A percentile compares a stretch with the other conserved stretches of the same genome.
These are phyloP conservation scores for Coregonus clupeaformis DNA, from an alignment of 2,113 vertebrate genomes.

Conservation along the genomic window DNA sequence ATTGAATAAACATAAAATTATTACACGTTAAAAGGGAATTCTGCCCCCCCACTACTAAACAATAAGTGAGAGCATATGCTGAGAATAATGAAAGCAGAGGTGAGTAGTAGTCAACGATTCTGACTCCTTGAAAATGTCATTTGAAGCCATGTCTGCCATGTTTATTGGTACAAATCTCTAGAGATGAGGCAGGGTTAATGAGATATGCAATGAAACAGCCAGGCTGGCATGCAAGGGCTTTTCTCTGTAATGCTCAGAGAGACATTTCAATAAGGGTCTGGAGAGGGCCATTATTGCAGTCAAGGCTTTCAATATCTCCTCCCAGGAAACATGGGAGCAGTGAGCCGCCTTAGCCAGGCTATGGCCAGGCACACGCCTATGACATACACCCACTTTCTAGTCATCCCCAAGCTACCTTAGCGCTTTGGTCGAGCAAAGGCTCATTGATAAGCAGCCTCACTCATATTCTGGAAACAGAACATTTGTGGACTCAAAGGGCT, in stretches of 20 bases:
- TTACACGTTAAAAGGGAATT: too few relatives aligned
- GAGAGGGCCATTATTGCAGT: constrained; percentile 69
- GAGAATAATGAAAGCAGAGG: too few relatives aligned
- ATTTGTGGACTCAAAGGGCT: background rate
- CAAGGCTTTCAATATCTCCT: constrained; percentile 72
- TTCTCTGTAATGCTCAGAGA: constrained; percentile 66
- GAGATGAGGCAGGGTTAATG: constrained; percentile 84
- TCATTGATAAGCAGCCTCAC: background rate
- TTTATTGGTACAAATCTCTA: constrained; percentile 77
- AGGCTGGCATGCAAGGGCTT: constrained; percentile 61
- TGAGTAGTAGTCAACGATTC: too few relatives aligned
- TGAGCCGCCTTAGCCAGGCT: constrained; percentile 45
- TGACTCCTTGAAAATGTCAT: too few relatives aligned
- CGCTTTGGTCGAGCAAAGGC: background rate
- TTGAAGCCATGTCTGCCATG: constrained; percentile 58
- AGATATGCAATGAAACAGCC: constrained; percentile 82
- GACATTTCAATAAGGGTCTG: constrained; percentile 74
- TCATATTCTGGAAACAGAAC: constrained; percentile 12
- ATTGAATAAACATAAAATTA: too few relatives aligned
- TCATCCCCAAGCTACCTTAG: constrained; percentile 23
- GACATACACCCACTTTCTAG: constrained; percentile 39
- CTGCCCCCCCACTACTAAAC: too few relatives aligned
- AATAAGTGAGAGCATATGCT: too few relatives aligned
- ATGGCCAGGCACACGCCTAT: constrained; percentile 36
- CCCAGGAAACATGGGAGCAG: constrained; percentile 53